phyloP scores from a whole-genome alignment of 2,888 invertebrate genomes.

The Polydrusus cervinus region DNA sequence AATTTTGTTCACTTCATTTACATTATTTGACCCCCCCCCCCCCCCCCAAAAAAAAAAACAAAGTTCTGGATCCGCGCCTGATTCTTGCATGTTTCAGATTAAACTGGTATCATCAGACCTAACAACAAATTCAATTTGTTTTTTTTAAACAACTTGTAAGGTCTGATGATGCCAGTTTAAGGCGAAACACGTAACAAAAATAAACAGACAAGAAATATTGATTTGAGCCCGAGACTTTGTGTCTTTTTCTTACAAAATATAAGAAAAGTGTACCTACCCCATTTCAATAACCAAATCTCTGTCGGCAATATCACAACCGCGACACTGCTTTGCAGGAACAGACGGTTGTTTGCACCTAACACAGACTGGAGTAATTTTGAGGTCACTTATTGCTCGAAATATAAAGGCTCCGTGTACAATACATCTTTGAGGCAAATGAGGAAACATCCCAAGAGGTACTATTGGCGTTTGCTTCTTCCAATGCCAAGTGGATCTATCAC shows the following conservation, averaged over 20 bases:
- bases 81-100: too few species aligned
- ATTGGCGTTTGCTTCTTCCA: conserved; percentile 14
- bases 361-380: conserved; percentile 12
- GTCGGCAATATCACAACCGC: not conserved
- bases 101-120: too few species aligned
- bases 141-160: too few species aligned
- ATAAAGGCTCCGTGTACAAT: conserved; percentile 23
- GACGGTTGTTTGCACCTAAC: conserved; percentile 1
- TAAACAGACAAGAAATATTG: too few species aligned
- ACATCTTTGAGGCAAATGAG: conserved; percentile 15
- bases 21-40: too few species aligned
- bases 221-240: too few species aligned
- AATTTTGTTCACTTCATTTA: too few species aligned
- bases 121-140: too few species aligned
- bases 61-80: too few species aligned
- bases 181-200: too few species aligned
- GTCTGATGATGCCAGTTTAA: too few species aligned
- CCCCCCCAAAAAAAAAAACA: too few species aligned
- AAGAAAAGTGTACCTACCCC: not conserved
- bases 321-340: not conserved
- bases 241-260: not conserved
- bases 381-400: not conserved
- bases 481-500: conserved; percentile 3
- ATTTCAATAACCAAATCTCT: not conserved
- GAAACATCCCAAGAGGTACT: not conserved